Evolutionary conservation across 1,140 invertebrate species (phyloP).

Genomic region (Drosophila tristis): DNA sequence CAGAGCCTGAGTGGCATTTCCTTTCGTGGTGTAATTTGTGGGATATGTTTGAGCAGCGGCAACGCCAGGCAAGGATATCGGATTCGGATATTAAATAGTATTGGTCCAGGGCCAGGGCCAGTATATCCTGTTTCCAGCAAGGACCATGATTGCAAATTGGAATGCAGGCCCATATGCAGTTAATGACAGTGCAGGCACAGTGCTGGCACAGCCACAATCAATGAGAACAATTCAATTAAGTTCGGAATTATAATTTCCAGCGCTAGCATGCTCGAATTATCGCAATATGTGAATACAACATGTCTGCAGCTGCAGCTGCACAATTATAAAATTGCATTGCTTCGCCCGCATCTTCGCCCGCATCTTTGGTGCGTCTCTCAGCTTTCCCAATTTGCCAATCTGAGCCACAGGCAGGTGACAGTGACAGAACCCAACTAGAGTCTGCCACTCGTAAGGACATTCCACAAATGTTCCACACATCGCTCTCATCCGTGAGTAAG

Average conservation of each 20-base stretch:
- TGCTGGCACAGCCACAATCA: not conserved
- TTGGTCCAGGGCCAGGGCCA: too few relatives aligned
- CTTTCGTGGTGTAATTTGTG: conserved; percentile 25
- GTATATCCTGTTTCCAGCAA: too few relatives aligned
- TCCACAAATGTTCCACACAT: too few relatives aligned
- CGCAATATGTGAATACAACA: too few relatives aligned
- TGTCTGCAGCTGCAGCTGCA: not conserved
- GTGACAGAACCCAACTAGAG: too few relatives aligned
- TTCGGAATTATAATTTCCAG: conserved; percentile 4
- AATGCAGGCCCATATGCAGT: conserved; percentile 26
- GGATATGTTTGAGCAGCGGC: conserved; percentile 42
- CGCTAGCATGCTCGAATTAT: too few relatives aligned
- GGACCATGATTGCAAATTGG: not conserved
- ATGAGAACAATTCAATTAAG: conserved; percentile 23
- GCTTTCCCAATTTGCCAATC: not conserved
- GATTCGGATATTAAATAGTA: not conserved
- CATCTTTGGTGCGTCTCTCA: too few relatives aligned
- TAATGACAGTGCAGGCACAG: conserved; percentile 35
- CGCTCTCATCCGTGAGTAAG: conserved; percentile 2
- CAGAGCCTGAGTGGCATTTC: conserved; percentile 2
- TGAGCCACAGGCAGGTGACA: too few relatives aligned
- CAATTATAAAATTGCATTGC: not conserved
- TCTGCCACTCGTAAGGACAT: too few relatives aligned
- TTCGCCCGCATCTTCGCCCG: not conserved
- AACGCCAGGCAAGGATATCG: conserved; percentile 11